Conservation (phyloP, 2,888 invertebrate genomes). For the Brenthis daphne region DNA sequence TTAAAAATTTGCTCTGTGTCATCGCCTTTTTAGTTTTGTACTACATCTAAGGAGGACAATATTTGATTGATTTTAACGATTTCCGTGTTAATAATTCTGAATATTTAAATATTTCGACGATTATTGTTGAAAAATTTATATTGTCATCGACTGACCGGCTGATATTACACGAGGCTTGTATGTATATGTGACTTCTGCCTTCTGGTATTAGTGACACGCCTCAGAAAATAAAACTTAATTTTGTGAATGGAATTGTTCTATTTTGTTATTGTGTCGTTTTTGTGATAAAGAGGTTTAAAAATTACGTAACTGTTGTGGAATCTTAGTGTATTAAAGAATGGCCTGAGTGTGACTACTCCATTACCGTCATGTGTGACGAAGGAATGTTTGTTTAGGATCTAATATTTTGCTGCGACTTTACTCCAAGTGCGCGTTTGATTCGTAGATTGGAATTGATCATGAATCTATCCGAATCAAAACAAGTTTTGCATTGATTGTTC, state of each 20-base stretch:
- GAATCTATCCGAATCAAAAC: constrained; percentile 78
- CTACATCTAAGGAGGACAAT: constrained; percentile 66
- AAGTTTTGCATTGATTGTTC: constrained; percentile 77
- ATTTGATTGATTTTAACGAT: constrained; percentile 68
- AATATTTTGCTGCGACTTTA: constrained; percentile 77
- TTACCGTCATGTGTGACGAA: constrained; percentile 82
- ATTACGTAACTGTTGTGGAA: constrained; percentile 83
- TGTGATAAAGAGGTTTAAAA: constrained; percentile 77
- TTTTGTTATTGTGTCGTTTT: constrained; percentile 79
- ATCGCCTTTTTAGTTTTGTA: constrained; percentile 75
- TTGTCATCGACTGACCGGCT: constrained; percentile 83
- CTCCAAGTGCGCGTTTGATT: constrained; percentile 77
- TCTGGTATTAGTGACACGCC: constrained; percentile 83
- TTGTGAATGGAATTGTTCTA: constrained; percentile 78
- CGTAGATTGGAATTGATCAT: constrained; percentile 78
- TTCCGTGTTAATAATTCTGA: constrained; percentile 66
- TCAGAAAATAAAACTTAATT: constrained; percentile 80
- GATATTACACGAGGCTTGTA: constrained; percentile 83
- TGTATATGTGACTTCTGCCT: constrained; percentile 82
- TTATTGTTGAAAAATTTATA: constrained; percentile 74
- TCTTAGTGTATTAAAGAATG: constrained; percentile 81
- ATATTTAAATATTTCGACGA: constrained; percentile 68
- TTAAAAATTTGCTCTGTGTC: constrained; percentile 81
- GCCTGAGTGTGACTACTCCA: constrained; percentile 81
- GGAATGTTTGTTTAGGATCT: constrained; percentile 82